These are phyloP conservation scores for Trogon surrucura DNA, from an alignment of 2,113 vertebrate species.

Conservation along the genomic window DNA sequence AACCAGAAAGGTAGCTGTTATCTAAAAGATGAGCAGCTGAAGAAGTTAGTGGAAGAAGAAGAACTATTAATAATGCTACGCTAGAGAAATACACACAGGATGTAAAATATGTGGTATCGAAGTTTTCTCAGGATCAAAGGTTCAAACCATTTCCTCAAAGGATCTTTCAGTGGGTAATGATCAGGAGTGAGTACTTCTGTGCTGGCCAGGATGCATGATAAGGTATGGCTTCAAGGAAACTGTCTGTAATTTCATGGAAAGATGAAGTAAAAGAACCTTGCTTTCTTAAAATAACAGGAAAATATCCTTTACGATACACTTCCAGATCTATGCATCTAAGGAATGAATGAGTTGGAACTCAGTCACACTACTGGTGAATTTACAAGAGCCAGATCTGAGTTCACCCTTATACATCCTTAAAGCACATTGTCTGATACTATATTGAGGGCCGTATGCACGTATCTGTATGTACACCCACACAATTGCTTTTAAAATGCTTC, in stretches of 20 bases:
- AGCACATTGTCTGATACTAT: neutral
- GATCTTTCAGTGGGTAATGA: neutral
- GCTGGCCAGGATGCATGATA: conserved; percentile 1
- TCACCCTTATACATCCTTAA: neutral
- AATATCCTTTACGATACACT: conserved; percentile 29
- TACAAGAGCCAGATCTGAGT: neutral
- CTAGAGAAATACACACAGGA: neutral
- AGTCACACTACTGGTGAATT: neutral
- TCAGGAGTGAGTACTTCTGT: neutral
- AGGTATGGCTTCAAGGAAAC: conserved; percentile 44
- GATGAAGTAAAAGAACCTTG: conserved; percentile 28
- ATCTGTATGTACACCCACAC: neutral
- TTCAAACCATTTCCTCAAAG: conserved; percentile 24
- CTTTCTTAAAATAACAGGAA: conserved; percentile 57
- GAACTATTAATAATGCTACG: neutral
- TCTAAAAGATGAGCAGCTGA: neutral
- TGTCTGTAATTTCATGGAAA: conserved; percentile 41
- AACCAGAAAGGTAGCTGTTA: neutral
- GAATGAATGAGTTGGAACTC: conserved; percentile 29
- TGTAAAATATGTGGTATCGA: neutral
- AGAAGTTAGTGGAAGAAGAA: neutral
- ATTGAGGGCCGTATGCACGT: neutral
- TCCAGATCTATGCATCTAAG: conserved; percentile 21
- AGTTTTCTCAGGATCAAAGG: neutral
- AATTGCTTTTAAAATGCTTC: neutral